phyloP scores from a whole-genome alignment of 1,140 invertebrate species.

The Phymorhynchus buccinoides region DNA sequence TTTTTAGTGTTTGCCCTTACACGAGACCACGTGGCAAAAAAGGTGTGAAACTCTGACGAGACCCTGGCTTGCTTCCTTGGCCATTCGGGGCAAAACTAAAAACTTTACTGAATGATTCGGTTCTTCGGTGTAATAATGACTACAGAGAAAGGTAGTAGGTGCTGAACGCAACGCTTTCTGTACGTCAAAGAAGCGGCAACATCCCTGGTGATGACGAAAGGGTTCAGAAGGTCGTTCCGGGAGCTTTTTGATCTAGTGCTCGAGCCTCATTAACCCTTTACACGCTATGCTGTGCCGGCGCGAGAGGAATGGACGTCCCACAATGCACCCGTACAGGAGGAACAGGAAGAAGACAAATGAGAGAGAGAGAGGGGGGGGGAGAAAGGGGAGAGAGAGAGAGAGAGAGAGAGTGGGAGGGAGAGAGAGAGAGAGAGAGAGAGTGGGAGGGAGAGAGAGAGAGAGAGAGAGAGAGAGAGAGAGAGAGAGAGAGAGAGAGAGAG shows the following conservation, averaged over 20 bases:
- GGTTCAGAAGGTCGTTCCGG: neutral
- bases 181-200: neutral
- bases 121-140: neutral
- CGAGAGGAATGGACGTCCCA: slow-evolving; percentile 18
- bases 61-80: neutral
- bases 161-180: no score
- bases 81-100: no score
- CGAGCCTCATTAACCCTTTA: slow-evolving; percentile 4
- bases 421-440: neutral
- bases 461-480: neutral
- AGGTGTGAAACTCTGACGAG: neutral
- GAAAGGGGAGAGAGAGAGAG: neutral
- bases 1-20: no score
- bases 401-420: neutral
- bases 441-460: neutral
- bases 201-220: neutral
- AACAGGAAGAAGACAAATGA: slow-evolving; percentile 6
- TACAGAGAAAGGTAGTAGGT: no score
- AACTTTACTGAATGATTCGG: no score
- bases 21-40: no score
- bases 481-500: neutral
- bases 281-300: neutral
- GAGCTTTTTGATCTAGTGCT: neutral
- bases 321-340: neutral
- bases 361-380: neutral